Conservation (phyloP, 2,888 invertebrate genomes). For the Tetragnatha montana region DNA sequence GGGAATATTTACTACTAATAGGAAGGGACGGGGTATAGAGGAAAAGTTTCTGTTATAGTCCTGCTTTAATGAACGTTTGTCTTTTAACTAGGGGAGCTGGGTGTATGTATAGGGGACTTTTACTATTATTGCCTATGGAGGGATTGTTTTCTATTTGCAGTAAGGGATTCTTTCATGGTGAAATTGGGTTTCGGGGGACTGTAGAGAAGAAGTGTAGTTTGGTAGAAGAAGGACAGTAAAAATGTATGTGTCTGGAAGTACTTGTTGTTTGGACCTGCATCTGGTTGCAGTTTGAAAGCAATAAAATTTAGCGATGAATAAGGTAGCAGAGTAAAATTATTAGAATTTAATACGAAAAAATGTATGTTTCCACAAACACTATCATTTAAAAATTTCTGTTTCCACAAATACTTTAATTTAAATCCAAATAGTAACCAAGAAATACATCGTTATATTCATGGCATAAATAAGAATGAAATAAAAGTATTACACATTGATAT, state of each 20-base stretch:
- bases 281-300: too few species aligned
- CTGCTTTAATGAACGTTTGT: not conserved
- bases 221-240: not conserved
- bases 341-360: too few species aligned
- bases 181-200: not conserved
- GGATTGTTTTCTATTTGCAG: not conserved
- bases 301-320: too few species aligned
- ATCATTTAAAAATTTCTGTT: too few species aligned
- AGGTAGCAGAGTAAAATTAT: too few species aligned
- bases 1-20: not conserved
- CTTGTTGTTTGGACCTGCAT: too few species aligned
- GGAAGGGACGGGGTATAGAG: not conserved
- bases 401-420: too few species aligned
- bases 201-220: not conserved
- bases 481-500: too few species aligned
- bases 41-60: not conserved
- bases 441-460: too few species aligned
- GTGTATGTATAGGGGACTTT: not conserved
- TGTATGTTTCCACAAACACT: too few species aligned
- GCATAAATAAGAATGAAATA: too few species aligned
- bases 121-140: not conserved
- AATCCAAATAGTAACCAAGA: too few species aligned
- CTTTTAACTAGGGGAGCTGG: not conserved
- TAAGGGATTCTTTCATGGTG: not conserved
- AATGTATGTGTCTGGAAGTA: not conserved